A percentile compares a stretch with the other conserved stretches of the same genome.
phyloP scores from a whole-genome alignment of 92 coral and sea anemone genomes.

The Bergia puertoricense region DNA sequence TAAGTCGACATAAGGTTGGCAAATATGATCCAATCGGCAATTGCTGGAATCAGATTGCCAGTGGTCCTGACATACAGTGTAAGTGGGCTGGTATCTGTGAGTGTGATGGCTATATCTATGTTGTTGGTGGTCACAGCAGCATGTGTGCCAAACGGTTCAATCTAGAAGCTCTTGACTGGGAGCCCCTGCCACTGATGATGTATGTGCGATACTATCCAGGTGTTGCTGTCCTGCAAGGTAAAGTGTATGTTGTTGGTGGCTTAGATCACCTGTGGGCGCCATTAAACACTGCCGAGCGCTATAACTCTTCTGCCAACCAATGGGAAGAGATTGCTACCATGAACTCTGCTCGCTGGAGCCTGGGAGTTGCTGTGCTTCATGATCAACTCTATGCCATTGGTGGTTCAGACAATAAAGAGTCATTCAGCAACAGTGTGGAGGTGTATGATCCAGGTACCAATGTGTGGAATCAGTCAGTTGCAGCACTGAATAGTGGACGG shows the following conservation, averaged over 20 bases:
- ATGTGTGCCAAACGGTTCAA: conserved; percentile 98
- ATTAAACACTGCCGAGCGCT: conserved; percentile 89
- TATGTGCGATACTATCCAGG: conserved; percentile 99
- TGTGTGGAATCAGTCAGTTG: conserved; percentile 89
- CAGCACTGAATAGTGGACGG: conserved; percentile 95
- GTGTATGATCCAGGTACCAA: conserved; percentile 77
- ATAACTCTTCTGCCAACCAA: conserved; percentile 72
- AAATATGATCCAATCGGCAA: conserved; percentile 96
- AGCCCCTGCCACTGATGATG: conserved; percentile 87
- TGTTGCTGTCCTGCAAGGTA: conserved; percentile 90
- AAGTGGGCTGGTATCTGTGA: conserved; percentile 99
- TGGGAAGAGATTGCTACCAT: conserved; percentile 92
- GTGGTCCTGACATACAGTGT: conserved; percentile 99
- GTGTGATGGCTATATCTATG: conserved; percentile 88
- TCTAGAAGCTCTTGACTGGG: conserved; percentile 88
- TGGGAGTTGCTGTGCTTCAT: conserved; percentile 96
- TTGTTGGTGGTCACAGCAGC: conserved; percentile 98
- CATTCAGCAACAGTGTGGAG: conserved; percentile 92
- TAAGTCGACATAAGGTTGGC: conserved; percentile 97
- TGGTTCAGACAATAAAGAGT: conserved; percentile 93
- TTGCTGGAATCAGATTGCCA: conserved; percentile 91
- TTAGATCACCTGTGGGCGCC: conserved; percentile 99
- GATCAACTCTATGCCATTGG: conserved; percentile 93
- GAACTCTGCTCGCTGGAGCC: conserved; percentile 97
- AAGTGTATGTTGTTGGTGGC: conserved; percentile 98